Percentiles rank a stretch among this genome's conserved stretches.
Conservation (phyloP, 1,140 invertebrate genomes). For the Samia ricini region DNA sequence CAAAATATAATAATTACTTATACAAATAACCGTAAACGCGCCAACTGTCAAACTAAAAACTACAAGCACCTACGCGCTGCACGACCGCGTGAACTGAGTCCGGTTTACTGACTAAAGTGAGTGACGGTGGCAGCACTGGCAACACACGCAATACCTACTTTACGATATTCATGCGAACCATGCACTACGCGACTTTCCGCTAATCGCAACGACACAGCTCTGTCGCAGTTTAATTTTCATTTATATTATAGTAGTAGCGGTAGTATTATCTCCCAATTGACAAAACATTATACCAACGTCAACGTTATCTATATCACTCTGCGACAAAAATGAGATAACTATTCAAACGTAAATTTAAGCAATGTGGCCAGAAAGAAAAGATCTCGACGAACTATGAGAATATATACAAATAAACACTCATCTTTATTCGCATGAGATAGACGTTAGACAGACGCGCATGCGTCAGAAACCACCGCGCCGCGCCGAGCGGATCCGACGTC, state of each 20-base stretch:
- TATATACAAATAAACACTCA: slow-evolving; percentile 55
- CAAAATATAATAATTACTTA: slow-evolving; percentile 57
- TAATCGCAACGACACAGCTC: slow-evolving; percentile 30
- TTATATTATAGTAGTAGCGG: slow-evolving; percentile 58
- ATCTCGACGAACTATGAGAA: slow-evolving; percentile 48
- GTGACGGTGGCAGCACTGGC: slow-evolving; percentile 28
- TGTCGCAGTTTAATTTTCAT: slow-evolving; percentile 67
- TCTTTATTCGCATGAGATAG: slow-evolving; percentile 67
- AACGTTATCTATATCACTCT: slow-evolving; percentile 64
- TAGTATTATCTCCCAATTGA: slow-evolving; percentile 61
- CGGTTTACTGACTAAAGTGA: slow-evolving; percentile 63
- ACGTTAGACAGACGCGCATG: slow-evolving; percentile 73
- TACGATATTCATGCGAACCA: slow-evolving; percentile 41
- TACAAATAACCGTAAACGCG: slow-evolving; percentile 68
- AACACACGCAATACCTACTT: slow-evolving; percentile 38
- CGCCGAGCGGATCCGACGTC: slow-evolving; percentile 51
- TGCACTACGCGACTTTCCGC: slow-evolving; percentile 46
- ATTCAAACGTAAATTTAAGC: slow-evolving; percentile 53
- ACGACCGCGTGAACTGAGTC: slow-evolving; percentile 67
- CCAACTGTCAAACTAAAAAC: slow-evolving; percentile 76
- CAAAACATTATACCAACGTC: slow-evolving; percentile 60
- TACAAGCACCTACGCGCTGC: slow-evolving; percentile 71
- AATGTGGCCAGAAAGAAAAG: slow-evolving; percentile 62
- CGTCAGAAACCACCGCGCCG: slow-evolving; percentile 43
- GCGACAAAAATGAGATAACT: slow-evolving; percentile 70